phyloP scores from a whole-genome alignment of 1,140 invertebrate species.

The Drosophila kikkawai region DNA sequence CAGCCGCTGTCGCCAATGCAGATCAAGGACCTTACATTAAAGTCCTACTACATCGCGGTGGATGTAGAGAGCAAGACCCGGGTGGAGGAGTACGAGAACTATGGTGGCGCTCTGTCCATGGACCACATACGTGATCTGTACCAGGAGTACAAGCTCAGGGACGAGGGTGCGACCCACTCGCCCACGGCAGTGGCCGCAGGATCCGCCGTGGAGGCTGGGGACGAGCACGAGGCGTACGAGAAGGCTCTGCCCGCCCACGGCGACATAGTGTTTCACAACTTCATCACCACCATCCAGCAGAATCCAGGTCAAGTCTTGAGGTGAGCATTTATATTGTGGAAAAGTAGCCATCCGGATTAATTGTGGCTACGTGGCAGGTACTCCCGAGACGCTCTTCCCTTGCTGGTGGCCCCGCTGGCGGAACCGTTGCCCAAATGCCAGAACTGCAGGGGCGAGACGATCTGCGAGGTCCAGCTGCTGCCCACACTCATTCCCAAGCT shows the following conservation, averaged over 20 bases:
- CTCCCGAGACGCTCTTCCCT: conserved; percentile 88
- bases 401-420: conserved; percentile 88
- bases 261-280: conserved; percentile 92
- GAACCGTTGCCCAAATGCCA: conserved; percentile 87
- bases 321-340: conserved; percentile 61
- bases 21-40: conserved; percentile 76
- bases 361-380: conserved; percentile 86
- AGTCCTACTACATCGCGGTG: conserved; percentile 87
- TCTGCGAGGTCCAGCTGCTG: conserved; percentile 93
- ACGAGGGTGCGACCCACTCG: conserved; percentile 85
- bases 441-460: conserved; percentile 90
- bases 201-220: conserved; percentile 58
- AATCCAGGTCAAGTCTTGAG: conserved; percentile 93
- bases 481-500: conserved; percentile 91
- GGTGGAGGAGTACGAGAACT: conserved; percentile 68
- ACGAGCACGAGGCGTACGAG: conserved; percentile 90
- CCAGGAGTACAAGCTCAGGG: conserved; percentile 87
- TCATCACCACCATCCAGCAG: conserved; percentile 89
- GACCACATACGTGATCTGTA: conserved; percentile 89
- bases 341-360: no score
- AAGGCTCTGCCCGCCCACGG: conserved; percentile 91
- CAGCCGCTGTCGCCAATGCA: conserved; percentile 55
- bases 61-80: conserved; percentile 86
- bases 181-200: conserved; percentile 35
- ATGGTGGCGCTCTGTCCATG: conserved; percentile 68